A percentile compares a stretch with the other conserved stretches of the same genome.
Conservation (phyloP, 2,797 vertebrate genomes). For the Scleropages formosus region DNA sequence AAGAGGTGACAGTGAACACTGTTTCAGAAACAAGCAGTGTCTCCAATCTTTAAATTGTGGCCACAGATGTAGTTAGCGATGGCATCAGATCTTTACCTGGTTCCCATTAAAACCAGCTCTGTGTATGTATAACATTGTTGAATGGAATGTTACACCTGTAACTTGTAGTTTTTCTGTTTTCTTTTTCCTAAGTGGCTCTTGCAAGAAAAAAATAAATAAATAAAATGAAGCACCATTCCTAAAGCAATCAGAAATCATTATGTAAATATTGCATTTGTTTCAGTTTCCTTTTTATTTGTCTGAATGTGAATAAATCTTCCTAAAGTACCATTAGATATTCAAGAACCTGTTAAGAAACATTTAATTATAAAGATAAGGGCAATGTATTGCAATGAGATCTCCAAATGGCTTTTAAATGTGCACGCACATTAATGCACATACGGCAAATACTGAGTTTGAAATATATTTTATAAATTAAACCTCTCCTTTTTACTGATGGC, state of each 20-base stretch:
- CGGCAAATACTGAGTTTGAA: neutral
- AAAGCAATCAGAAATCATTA: slow-evolving; percentile 22
- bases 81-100: neutral
- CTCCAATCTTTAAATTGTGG: neutral
- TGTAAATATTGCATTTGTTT: slow-evolving; percentile 20
- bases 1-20: neutral
- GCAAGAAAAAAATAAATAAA: neutral
- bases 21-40: neutral
- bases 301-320: slow-evolving; percentile 11
- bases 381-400: slow-evolving; percentile 4
- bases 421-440: slow-evolving; percentile 4
- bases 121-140: slow-evolving; percentile 15
- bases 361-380: slow-evolving; percentile 22
- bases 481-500: slow-evolving; percentile 45
- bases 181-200: slow-evolving; percentile 13
- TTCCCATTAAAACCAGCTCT: neutral
- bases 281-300: slow-evolving; percentile 14
- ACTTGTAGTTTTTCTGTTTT: neutral
- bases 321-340: slow-evolving; percentile 18
- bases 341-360: slow-evolving; percentile 14
- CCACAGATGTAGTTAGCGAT: no score
- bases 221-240: neutral
- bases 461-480: slow-evolving; percentile 20
- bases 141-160: slow-evolving; percentile 1
- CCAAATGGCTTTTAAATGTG: slow-evolving; percentile 7